Percentiles rank a stretch among this genome's conserved stretches.
Evolutionary conservation across 2,113 vertebrate species (phyloP).

Genomic region (Rhizomys pruinosus): DNA sequence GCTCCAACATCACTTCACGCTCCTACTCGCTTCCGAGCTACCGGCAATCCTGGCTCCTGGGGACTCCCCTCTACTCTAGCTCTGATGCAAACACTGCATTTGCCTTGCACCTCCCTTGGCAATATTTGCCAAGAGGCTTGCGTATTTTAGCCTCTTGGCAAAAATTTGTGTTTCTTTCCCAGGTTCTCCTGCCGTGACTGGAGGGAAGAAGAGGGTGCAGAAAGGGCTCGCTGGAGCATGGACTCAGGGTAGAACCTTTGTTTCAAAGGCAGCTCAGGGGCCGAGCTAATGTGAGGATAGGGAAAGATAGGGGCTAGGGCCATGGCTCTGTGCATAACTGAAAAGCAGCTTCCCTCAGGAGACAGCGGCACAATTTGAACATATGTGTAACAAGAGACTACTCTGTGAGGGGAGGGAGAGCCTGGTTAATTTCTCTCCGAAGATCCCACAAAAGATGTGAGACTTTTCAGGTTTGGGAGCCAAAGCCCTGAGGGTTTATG

Average conservation of each 20-base stretch:
- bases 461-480: conserved; percentile 49
- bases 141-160: conserved; percentile 25
- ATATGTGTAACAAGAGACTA: conserved; percentile 53
- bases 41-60: neutral
- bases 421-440: conserved; percentile 45
- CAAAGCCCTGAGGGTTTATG: conserved; percentile 61
- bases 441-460: conserved; percentile 18
- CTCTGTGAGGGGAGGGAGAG: neutral
- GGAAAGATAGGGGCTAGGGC: neutral
- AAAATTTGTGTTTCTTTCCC: conserved; percentile 17
- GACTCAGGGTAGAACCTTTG: neutral
- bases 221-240: neutral
- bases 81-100: conserved; percentile 4
- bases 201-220: neutral
- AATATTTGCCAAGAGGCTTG: no score
- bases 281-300: neutral
- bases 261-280: neutral
- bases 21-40: neutral
- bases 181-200: neutral
- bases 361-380: conserved; percentile 6
- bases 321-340: neutral
- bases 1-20: neutral
- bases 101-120: neutral
- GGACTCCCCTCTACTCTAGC: neutral
- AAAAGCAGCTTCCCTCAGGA: conserved; percentile 19